A percentile compares a stretch with the other conserved stretches of the same genome.
Conservation (phyloP, 2,888 invertebrate genomes). For the Melinaea marsaeus region DNA sequence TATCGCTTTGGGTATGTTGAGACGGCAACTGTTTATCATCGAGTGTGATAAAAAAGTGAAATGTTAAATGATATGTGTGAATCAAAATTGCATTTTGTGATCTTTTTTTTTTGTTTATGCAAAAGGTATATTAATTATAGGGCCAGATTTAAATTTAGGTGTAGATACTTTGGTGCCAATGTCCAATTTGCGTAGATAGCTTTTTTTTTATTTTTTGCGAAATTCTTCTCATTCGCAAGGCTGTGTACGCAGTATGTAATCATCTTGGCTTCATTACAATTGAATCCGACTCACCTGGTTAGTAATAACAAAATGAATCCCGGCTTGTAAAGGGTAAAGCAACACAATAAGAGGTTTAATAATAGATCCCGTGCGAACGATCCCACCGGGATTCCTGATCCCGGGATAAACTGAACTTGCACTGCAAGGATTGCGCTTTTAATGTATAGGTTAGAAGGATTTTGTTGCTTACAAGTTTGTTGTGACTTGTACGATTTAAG, state of each 20-base stretch:
- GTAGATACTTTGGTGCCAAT: no score
- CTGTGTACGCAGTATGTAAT: not conserved
- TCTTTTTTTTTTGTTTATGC: not conserved
- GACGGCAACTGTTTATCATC: not conserved
- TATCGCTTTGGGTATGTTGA: slow-evolving; percentile 9
- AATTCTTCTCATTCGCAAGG: no score
- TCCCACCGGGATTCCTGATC: slow-evolving; percentile 15
- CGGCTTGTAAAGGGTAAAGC: slow-evolving; percentile 19
- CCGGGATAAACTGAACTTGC: slow-evolving; percentile 19
- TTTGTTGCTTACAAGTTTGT: no score
- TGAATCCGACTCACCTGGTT: slow-evolving; percentile 10
- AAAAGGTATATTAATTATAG: not conserved
- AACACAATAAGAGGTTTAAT: slow-evolving; percentile 24
- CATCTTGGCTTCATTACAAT: slow-evolving; percentile 3
- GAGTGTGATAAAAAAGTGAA: not conserved
- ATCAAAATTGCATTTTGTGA: not conserved
- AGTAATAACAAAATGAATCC: slow-evolving; percentile 22
- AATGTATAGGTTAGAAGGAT: not conserved
- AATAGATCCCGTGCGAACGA: slow-evolving; percentile 19
- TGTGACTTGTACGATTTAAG: no score
- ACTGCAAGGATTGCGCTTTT: slow-evolving; percentile 6
- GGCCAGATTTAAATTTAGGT: not conserved
- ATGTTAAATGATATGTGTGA: not conserved
- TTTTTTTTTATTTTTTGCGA: no score
- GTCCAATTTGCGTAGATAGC: no score